These are phyloP conservation scores for Cremastinae sp. DNA, from an alignment of 2,888 invertebrate species.

Conservation along the genomic window DNA sequence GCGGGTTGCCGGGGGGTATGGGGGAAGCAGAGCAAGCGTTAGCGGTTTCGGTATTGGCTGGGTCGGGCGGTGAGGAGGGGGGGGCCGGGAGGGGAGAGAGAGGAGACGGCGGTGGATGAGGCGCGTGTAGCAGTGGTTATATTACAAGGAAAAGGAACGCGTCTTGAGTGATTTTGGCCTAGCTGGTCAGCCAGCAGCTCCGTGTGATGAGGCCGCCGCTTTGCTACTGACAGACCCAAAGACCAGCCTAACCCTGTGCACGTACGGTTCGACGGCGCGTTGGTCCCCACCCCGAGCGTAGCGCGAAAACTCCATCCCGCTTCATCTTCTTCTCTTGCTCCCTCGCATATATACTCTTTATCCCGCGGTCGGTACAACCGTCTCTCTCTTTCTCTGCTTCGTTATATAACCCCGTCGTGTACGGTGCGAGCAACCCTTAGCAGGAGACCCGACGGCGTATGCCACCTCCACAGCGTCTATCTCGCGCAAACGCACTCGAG, in stretches of 20 bases:
- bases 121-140: constrained; percentile 72
- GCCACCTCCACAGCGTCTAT: constrained; percentile 75
- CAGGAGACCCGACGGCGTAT: constrained; percentile 71
- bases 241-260: constrained; percentile 79
- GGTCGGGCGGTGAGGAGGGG: constrained; percentile 44
- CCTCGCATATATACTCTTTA: constrained; percentile 25
- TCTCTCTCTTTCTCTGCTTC: constrained; percentile 38
- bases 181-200: constrained; percentile 79
- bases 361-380: constrained; percentile 13
- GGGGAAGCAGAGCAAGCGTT: constrained; percentile 27
- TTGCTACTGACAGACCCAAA: constrained; percentile 79
- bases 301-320: constrained; percentile 59
- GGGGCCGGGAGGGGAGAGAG: constrained; percentile 44
- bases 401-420: constrained; percentile 67
- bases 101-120: constrained; percentile 62
- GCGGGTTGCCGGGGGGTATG: too few relatives aligned
- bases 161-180: constrained; percentile 78
- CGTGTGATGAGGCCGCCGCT: constrained; percentile 81
- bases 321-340: constrained; percentile 38
- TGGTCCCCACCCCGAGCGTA: constrained; percentile 60
- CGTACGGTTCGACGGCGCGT: constrained; percentile 68
- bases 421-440: constrained; percentile 76
- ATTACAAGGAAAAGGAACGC: constrained; percentile 79
- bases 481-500: constrained; percentile 77
- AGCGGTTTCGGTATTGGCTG: constrained; percentile 23